Base-by-base conservation (phyloP, 2,113 vertebrate genomes). In the Nothoprocta pentlandii region DNA sequence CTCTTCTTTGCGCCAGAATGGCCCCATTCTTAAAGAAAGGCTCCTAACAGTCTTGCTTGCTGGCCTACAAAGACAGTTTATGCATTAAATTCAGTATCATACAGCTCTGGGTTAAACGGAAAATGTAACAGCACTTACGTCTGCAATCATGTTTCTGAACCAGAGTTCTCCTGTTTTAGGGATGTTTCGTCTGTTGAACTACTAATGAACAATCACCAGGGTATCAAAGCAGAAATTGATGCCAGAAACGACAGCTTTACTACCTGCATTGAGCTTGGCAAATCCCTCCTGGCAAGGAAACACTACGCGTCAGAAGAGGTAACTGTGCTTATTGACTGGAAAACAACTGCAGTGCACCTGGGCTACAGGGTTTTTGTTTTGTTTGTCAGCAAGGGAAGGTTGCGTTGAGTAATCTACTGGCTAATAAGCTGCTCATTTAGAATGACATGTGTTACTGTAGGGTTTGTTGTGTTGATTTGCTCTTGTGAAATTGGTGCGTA, bases 131-230 rank as follows among this genome's bases (percentile, higher is more conserved):
- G 19, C 51, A 49, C 9, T 46, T 81, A 28, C 30, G 25, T 39
- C 30, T 3, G 0, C 41, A 86, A 20, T 36, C 7, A 0, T 34
- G 30, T 67, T 78, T 94, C 78, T 94, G 62, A 94, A 51, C 25
- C 9, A 1, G 6, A n/a, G 32, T 11, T 56, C n/a, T 88, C 16
- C 96, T 25, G 25, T 97, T 97, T 64, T 59, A 99, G 99, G 97
- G 99, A 99, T 54, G 99, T 99, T 82, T 99, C 99, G 0, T 99
- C 99, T 1, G 99, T 99, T 96, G 99, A 99, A 96, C 97, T 99
- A 32, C 97, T 99, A 76, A 99, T 99, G 99, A 99, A 99, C 97
- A 99, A 99, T 97, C 99, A 99, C 87, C 99, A 99, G 96, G 99
- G 99, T 34, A 99, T 99, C 97, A 99, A 99, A 96, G 99, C 99